Conservation (phyloP, 2,888 invertebrate genomes). For the Nomada lathburiana region DNA sequence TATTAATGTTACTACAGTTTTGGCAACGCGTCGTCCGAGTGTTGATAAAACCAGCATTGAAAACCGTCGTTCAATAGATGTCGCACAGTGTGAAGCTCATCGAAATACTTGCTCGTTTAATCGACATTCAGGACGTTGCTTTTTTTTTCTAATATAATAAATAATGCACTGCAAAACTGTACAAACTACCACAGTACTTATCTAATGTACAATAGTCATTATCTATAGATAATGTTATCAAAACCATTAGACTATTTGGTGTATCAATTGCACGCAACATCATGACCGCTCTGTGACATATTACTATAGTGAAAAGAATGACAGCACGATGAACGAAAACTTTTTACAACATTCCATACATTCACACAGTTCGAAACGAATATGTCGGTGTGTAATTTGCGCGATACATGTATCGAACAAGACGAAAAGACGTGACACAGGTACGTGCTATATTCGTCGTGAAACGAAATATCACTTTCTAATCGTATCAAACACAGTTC, state of each 20-base stretch:
- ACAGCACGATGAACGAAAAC: neutral
- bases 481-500: constrained; percentile 8
- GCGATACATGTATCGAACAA: neutral
- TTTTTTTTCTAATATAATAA: constrained; percentile 51
- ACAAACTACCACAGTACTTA: constrained; percentile 59
- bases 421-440: neutral
- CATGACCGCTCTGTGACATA: constrained; percentile 59
- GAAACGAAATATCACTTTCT: neutral
- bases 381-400: constrained; percentile 21
- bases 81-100: neutral
- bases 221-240: constrained; percentile 65
- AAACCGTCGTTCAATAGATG: neutral
- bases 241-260: constrained; percentile 72
- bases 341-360: neutral
- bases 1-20: constrained; percentile 20
- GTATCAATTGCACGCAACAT: constrained; percentile 73
- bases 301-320: constrained; percentile 34
- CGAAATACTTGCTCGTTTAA: constrained; percentile 1
- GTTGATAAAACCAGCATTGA: constrained; percentile 1
- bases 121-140: constrained; percentile 10
- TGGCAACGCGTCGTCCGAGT: constrained; percentile 16
- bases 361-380: neutral
- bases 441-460: constrained; percentile 5
- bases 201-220: constrained; percentile 65
- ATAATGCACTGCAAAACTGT: constrained; percentile 60